Percentiles rank a stretch among this genome's conserved stretches.
phyloP scores from a whole-genome alignment of 1,140 invertebrate species.

The Atopsyche davidsoni region DNA sequence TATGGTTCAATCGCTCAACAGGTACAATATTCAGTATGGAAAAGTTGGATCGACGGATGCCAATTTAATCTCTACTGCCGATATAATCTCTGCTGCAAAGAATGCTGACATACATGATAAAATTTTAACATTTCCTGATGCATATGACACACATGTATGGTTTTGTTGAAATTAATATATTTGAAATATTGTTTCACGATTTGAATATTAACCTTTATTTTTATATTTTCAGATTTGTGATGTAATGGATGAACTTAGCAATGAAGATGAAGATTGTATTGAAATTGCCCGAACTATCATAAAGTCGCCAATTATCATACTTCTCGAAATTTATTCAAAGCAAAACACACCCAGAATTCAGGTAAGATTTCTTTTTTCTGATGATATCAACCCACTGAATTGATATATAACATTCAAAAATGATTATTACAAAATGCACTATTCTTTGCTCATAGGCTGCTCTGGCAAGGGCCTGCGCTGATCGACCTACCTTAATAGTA shows the following conservation, averaged over 20 bases:
- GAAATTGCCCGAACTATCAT: constrained; percentile 87
- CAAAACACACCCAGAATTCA: too few species aligned
- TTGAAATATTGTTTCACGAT: too few species aligned
- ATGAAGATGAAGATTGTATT: constrained; percentile 90
- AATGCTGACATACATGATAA: constrained; percentile 91
- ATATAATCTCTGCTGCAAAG: constrained; percentile 82
- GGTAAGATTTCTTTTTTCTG: too few species aligned
- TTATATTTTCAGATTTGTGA: constrained; percentile 68
- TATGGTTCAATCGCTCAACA: too few species aligned
- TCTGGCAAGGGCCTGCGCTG: constrained; percentile 67
- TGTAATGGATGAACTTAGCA: constrained; percentile 70
- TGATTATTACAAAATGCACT: too few species aligned
- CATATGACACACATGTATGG: constrained; percentile 79
- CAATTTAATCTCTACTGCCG: too few species aligned
- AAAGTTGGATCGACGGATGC: constrained; percentile 67
- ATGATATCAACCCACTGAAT: too few species aligned
- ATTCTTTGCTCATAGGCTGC: constrained; percentile 51
- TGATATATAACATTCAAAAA: too few species aligned
- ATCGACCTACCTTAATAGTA: constrained; percentile 87
- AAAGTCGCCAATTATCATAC: constrained; percentile 78
- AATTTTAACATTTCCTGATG: constrained; percentile 84
- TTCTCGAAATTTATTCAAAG: too few species aligned
- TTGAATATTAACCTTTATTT: too few species aligned
- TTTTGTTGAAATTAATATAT: too few species aligned
- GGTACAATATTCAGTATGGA: constrained; percentile 95